Percentiles rank a stretch among this genome's conserved stretches.
phyloP scores from a whole-genome alignment of 1,140 invertebrate genomes.

The Colletes latitarsis region DNA sequence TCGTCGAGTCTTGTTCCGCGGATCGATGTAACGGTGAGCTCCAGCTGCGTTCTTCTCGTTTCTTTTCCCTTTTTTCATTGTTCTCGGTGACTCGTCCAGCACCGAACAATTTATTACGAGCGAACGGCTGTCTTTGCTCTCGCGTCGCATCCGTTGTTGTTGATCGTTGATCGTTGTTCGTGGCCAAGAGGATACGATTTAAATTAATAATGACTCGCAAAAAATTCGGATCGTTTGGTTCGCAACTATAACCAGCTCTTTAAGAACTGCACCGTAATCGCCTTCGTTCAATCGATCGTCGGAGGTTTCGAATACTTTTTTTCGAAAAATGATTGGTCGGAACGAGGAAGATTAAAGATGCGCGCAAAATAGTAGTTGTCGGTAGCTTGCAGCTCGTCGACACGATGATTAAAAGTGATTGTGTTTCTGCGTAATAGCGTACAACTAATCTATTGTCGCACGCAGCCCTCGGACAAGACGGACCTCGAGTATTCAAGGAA shows the following conservation, averaged over 20 bases:
- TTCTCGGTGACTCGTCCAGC: conserved; percentile 37
- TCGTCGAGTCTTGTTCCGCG: conserved; percentile 81
- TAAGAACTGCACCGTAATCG: conserved; percentile 23
- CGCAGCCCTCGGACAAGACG: conserved; percentile 64
- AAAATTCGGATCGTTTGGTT: neutral
- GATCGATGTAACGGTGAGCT: conserved; percentile 79
- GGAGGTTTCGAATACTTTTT: conserved; percentile 2
- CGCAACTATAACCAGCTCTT: no score
- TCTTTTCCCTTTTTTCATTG: conserved; percentile 26
- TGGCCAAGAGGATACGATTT: conserved; percentile 29
- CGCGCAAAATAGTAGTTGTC: no score
- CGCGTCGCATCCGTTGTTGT: conserved; percentile 3
- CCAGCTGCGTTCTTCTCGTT: conserved; percentile 43
- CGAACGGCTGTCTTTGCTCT: conserved; percentile 29
- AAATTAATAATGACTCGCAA: conserved; percentile 47
- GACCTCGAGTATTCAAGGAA: conserved; percentile 67
- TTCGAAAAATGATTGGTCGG: neutral
- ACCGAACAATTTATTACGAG: conserved; percentile 56
- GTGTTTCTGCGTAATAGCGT: no score
- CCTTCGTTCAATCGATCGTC: conserved; percentile 25
- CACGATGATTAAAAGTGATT: no score
- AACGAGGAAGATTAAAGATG: neutral
- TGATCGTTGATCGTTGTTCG: neutral
- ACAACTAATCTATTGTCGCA: conserved; percentile 8
- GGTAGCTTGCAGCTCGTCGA: no score